Base-by-base conservation (phyloP, 2,113 vertebrate genomes). In the Oncorhynchus keta region DNA sequence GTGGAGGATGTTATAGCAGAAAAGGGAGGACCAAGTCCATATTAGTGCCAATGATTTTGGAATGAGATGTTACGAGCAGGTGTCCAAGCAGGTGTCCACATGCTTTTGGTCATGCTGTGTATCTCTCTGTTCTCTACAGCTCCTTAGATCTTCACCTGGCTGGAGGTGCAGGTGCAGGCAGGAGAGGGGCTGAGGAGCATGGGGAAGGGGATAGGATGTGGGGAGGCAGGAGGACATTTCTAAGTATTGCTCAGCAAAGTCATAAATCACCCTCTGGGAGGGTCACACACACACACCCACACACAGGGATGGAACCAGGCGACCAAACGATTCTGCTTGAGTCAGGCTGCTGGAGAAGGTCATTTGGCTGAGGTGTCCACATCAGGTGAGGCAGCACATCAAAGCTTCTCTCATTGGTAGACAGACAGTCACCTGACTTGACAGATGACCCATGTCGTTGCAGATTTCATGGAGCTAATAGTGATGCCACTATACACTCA, bases 321-420 rank as follows among this genome's bases (percentile, higher is more conserved):
- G 18, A 9, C 32, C 79, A 84, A 73, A 79, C 79, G 73, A 79
- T 70, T 81, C 32, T 87, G 85, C 51, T 61, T 81, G 87, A 87
- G 39, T 9, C n/a, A 22, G 45, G 45, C 68, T 24, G 39, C 22
- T 22, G 68, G 90, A 86, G 70, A 81, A 87, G 48, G 90, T 90
- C 87, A 89, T 92, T 92, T 91, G 90, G 89, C 87, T 87, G n/a
- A n/a, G 90, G 88, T 87, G 90, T 89, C n/a, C 89, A 90, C 86
- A 82, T 90, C 85, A 92, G 89, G 88, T 90, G 90, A 92, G 14
- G 49, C 14, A 85, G 81, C 82, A 80, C 85, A 74, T 55, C 5
- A 32, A 30, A 51, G 49, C 49, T 16, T 55, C 49, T n/a, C n/a
- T 51, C 49, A 14, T 22, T 22, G n/a, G n/a, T 62, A 8, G 59